Evolutionary conservation across 2,888 invertebrate species (phyloP), one percentile per base, ranked within the genome.

Genomic region (Cephonodes hylas): DNA sequence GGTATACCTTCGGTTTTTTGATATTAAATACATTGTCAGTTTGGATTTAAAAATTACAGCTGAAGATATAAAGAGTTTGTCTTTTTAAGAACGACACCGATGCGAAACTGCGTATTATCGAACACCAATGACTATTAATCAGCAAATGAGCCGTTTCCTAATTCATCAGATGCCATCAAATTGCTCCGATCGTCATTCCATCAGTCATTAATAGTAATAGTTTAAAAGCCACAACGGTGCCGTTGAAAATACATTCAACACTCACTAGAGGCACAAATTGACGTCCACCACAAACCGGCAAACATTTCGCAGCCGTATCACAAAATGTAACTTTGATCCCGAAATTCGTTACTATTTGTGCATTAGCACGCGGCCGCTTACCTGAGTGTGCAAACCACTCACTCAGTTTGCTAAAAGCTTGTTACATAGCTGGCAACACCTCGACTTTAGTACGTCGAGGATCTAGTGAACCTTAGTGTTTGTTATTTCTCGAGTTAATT

Each of bases 381-480:
- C 27, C 48, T 27, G 27, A 53, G 48, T 53, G 53, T 53, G 3
- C 31, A 31, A 53, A 53, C 53, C 31, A 53, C 53, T 53, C 46
- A n/a, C 46, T 46, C 53, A 31, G 53, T 31, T 48, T 31, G 53
- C 53, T 53, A 53, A 53, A 53, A 53, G 53, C 53, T 53, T 53
- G 53, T 53, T 46, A 53, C 53, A 31, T 18, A 31, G 10, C 27
- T 23, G 5, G 6, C 45, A 20, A 53, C 53, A 31, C 53, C 18
- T 53, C 31, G 31, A 20, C 18, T 10, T 2, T 18, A 15, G 18
- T 18, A 10, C 18, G 10, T 31, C 10, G 15, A 27, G 48, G 15
- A 8, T 18, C 15, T 15, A 15, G 27, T 27, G 7, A 23, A 25
- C 18, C 3, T 13, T 38, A 38, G 34, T n/a, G 34, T 4, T 4